Percentiles rank a stretch among this genome's conserved stretches.
Evolutionary conservation across 2,797 vertebrate genomes (phyloP).

Genomic region (Mus spretus): DNA sequence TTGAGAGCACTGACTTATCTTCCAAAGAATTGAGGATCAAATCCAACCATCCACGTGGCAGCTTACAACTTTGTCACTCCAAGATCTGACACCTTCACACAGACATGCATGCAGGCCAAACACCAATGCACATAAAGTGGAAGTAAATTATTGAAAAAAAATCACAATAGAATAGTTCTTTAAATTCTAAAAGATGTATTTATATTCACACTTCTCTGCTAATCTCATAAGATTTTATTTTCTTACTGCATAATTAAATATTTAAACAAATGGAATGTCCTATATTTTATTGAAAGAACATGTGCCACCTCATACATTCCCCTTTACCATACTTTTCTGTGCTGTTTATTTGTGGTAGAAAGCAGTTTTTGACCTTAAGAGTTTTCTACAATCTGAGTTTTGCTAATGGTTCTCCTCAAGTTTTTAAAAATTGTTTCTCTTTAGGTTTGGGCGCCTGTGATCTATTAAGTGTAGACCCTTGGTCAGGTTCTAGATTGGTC

Average conservation of each 20-base stretch:
- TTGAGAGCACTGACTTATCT: neutral
- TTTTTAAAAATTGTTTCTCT: conserved; percentile 48
- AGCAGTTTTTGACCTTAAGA: conserved; percentile 9
- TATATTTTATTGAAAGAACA: conserved; percentile 53
- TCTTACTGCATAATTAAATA: conserved; percentile 10
- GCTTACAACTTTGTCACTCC: neutral
- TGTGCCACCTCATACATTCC: neutral
- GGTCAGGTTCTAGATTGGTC: neutral
- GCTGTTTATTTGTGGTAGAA: conserved; percentile 53
- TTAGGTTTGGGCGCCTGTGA: neutral
- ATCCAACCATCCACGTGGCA: neutral
- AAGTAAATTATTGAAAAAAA: neutral
- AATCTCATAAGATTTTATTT: conserved; percentile 37
- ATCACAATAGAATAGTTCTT: conserved; percentile 35
- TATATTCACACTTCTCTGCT: neutral
- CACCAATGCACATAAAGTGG: neutral
- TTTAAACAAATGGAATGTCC: conserved; percentile 43
- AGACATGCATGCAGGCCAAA: neutral
- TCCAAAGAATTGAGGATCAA: neutral
- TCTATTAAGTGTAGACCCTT: conserved; percentile 18
- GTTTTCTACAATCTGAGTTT: conserved; percentile 52
- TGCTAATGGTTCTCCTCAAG: conserved; percentile 21
- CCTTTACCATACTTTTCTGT: conserved; percentile 4
- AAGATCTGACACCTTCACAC: neutral
- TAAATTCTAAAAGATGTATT: conserved; percentile 20